These are phyloP conservation scores for Larimichthys crocea DNA, from an alignment of 2,113 vertebrate genomes.

Conservation along the genomic window DNA sequence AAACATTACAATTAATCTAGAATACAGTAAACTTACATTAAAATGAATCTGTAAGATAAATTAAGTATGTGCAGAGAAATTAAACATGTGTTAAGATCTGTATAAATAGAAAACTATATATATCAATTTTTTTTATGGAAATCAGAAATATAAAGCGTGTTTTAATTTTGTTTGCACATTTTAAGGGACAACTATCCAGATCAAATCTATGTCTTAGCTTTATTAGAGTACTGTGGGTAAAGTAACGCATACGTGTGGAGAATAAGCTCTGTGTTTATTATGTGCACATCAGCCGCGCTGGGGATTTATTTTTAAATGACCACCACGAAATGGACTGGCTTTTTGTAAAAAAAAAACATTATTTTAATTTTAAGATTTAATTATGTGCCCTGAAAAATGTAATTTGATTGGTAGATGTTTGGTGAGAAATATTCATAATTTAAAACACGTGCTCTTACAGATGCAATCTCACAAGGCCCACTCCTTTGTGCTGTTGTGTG, in stretches of 20 bases:
- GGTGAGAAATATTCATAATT: neutral
- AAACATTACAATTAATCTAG: no score
- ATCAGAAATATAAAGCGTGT: neutral
- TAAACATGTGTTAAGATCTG: no score
- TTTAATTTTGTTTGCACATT: neutral
- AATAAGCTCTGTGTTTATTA: neutral
- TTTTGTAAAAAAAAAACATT: neutral
- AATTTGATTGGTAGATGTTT: neutral
- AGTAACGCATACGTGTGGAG: neutral
- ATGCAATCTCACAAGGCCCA: neutral
- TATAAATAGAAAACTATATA: no score
- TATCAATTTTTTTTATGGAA: no score
- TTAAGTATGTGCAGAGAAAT: no score
- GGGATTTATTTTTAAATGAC: constrained; percentile 1
- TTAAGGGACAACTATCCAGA: neutral
- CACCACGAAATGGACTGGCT: neutral
- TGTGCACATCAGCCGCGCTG: neutral
- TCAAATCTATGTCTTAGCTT: neutral
- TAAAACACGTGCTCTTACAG: neutral
- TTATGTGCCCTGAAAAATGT: neutral
- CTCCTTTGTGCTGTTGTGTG: neutral
- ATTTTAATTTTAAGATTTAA: no score
- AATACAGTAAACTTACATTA: no score
- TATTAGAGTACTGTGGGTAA: neutral
- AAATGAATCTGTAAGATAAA: no score